Percentiles rank a stretch among this genome's conserved stretches.
Conservation (phyloP, 2,888 invertebrate species). For the Zaprionus obscuricornis region DNA sequence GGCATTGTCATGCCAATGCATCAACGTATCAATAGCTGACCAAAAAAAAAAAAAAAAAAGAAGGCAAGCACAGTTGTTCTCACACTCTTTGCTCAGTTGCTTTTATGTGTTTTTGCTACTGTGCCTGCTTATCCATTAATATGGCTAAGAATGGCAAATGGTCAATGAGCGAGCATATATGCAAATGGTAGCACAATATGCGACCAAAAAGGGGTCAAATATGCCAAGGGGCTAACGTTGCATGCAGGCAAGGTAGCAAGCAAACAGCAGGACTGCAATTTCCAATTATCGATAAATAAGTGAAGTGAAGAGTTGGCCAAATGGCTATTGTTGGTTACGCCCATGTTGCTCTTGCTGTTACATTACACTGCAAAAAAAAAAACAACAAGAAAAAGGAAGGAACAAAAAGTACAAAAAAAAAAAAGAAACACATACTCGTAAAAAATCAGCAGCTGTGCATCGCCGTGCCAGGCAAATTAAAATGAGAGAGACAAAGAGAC, state of each 20-base stretch:
- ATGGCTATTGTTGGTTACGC: conserved; percentile 24
- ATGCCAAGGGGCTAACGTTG: background rate
- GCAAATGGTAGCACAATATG: too few species aligned
- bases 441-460: conserved; percentile 53
- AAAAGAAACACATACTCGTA: conserved; percentile 55
- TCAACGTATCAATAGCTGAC: conserved; percentile 49
- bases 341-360: background rate
- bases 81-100: too few species aligned
- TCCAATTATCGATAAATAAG: conserved; percentile 76
- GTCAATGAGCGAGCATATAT: conserved; percentile 35
- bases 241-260: background rate
- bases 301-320: conserved; percentile 60
- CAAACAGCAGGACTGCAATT: conserved; percentile 44
- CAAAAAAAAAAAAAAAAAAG: too few species aligned
- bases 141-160: conserved; percentile 46
- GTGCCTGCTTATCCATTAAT: conserved; percentile 46
- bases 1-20: conserved; percentile 58
- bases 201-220: conserved; percentile 9
- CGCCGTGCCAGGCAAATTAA: conserved; percentile 38
- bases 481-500: conserved; percentile 14
- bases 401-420: too few species aligned
- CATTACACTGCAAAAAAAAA: too few species aligned
- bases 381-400: too few species aligned
- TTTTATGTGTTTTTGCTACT: too few species aligned
- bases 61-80: background rate